Evolutionary conservation across 35 echinoderm and acorn worm species (phyloP).

Genomic region (Amphiura filiformis): DNA sequence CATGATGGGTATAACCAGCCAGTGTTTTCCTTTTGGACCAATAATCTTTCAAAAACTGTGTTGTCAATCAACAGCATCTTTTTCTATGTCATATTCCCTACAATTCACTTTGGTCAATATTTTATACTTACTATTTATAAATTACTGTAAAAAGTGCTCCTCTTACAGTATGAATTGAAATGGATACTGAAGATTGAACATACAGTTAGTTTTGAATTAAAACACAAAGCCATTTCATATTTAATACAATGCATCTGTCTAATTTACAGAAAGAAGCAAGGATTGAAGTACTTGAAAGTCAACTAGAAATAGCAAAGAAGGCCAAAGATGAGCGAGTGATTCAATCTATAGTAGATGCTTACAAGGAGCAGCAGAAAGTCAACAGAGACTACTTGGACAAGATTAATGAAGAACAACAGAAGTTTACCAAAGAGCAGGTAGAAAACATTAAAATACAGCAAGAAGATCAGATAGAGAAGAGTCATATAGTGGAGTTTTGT

Average conservation of each 20-base stretch:
- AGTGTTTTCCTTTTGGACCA: too few species aligned
- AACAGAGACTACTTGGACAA: constrained; percentile 59
- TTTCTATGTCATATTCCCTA: too few species aligned
- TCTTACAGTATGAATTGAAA: too few species aligned
- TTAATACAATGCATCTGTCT: not conserved
- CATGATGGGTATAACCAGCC: too few species aligned
- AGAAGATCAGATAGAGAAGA: constrained; percentile 19
- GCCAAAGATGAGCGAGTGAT: constrained; percentile 47
- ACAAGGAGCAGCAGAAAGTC: constrained; percentile 49
- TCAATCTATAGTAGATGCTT: constrained; percentile 41
- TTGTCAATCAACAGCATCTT: too few species aligned
- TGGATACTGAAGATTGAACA: too few species aligned
- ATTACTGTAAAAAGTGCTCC: not conserved
- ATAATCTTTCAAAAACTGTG: too few species aligned
- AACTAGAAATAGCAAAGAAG: constrained; percentile 37
- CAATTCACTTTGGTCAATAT: too few species aligned
- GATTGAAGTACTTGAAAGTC: constrained; percentile 57
- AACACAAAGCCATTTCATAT: not conserved
- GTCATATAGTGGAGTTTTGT: not conserved
- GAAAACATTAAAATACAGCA: not conserved
- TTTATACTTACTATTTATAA: not conserved
- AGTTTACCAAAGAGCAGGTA: constrained; percentile 30
- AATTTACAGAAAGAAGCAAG: constrained; percentile 58
- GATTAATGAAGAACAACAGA: constrained; percentile 54
- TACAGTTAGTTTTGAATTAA: too few species aligned